Percentiles rank a stretch among this genome's conserved stretches.
phyloP scores from a whole-genome alignment of 2,888 invertebrate species.

The Caenorhabditis virilis region DNA sequence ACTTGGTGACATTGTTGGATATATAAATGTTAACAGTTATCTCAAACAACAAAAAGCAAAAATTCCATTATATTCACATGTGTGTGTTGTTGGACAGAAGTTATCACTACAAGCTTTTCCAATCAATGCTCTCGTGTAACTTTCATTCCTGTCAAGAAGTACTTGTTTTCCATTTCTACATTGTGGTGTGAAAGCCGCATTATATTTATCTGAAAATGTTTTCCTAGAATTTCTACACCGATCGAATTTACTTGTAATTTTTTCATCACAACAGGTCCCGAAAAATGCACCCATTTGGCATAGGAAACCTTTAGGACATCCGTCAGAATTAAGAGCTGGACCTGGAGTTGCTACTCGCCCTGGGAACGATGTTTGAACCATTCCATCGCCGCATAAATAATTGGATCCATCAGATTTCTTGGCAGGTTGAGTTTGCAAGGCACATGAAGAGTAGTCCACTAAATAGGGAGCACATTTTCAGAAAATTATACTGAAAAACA shows the following conservation, averaged over 20 bases:
- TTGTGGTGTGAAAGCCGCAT: slow-evolving; percentile 16
- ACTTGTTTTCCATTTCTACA: slow-evolving; percentile 28
- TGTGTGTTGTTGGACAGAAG: slow-evolving; percentile 56
- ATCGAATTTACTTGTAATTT: slow-evolving; percentile 12
- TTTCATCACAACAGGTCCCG: slow-evolving; percentile 52
- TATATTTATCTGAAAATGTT: slow-evolving; percentile 16
- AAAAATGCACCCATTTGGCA: slow-evolving; percentile 58
- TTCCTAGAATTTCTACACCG: no score
- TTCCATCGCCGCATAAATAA: slow-evolving; percentile 36
- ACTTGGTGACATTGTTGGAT: no score
- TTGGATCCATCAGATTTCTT: slow-evolving; percentile 41
- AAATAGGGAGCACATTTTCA: no score
- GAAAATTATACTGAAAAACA: no score
- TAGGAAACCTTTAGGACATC: slow-evolving; percentile 50
- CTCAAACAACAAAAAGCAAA: slow-evolving; percentile 63
- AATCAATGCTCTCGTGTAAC: slow-evolving; percentile 30
- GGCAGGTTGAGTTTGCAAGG: slow-evolving; percentile 48
- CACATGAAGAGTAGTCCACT: slow-evolving; percentile 57
- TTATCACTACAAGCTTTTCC: slow-evolving; percentile 59
- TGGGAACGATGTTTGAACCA: not conserved
- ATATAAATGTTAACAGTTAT: no score
- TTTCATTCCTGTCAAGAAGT: slow-evolving; percentile 11
- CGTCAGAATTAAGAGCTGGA: slow-evolving; percentile 10
- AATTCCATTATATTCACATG: slow-evolving; percentile 50
- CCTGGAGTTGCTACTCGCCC: slow-evolving; percentile 24